Base-by-base conservation (phyloP, 2,888 invertebrate species). In the Opisthograptis luteolata region DNA sequence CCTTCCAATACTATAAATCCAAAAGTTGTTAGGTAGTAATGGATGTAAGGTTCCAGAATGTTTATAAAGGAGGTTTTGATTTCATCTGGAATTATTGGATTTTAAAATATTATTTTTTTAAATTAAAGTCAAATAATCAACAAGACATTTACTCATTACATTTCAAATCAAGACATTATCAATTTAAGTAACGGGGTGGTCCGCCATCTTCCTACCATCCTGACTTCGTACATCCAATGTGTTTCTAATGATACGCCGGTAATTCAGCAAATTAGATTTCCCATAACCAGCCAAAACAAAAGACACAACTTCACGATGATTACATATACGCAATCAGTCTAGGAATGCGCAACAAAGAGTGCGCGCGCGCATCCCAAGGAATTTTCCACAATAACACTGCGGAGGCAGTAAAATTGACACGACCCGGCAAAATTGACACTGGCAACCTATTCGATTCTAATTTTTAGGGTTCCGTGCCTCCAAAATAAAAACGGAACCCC, bases 281-380 rank as follows among this genome's bases (percentile, higher is more conserved):
- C 58, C 62, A 59, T 62, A 62, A 62, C 54, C 62, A 59, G 62
- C 43, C 44, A 62, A 62, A 59, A 62, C 55, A 55, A 59, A 62
- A 62, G 59, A 58, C 55, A 47, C 45, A 55, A 55, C 73, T 72
- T 77, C 71, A 67, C 62, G 62, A 65, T 79, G 76, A 82, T 84
- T 83, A 73, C 73, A 64, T 55, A 67, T 67, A 78, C 70, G 74
- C 81, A 84, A 85, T 86, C 80, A 73, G 55, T 59, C 52, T 37
- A 60, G 73, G 82, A 82, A 83, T 85, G 73, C 64, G 60, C 69
- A 70, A 73, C 79, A 82, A 79, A 80, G 77, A 77, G 75, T 73
- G 81, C 76, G 78, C 78, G 49, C 37, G 28, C 39, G 43, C 42
- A 55, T 51, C 43, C 28, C 64, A 57, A 61, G 58, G 55, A 61